Base-by-base conservation (phyloP, 2,797 vertebrate genomes). In the Brachyalestes nurse region DNA sequence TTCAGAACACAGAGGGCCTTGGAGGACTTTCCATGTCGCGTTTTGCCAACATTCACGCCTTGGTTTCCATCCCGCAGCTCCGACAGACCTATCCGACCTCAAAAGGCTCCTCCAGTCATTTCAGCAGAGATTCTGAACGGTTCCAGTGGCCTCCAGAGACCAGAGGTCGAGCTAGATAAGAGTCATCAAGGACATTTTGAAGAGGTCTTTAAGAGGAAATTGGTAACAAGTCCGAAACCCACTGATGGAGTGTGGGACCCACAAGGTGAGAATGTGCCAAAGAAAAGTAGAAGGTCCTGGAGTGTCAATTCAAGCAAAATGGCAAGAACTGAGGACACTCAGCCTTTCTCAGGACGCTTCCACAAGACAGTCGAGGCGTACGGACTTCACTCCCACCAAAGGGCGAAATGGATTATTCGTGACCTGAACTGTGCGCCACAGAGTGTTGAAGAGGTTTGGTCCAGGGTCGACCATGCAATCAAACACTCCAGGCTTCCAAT, bases 351-450 rank as follows among this genome's bases (percentile, higher is more conserved):
- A 78, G 82, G 86, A 82, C 91, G 87, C 12, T 92, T 99, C 79
- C 91, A 86, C 25, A 90, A 66, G 78, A 87, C 83, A 79, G 87
- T 97, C 88, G 90, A 93, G 62, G 75, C 77, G 81, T 92, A 96
- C 77, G 86, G 91, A 40, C 93, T 99, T 40, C 94, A 97, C 86
- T 90, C 87, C 1, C 92, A 90, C 73, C 95, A 97, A 89, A 95
- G 98, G 88, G 97, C 91, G 53, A 95, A 92, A 51, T 99, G 97
- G 97, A 93, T 94, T 38, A 94, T 99, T 86, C 81, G 91, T 12
- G 82, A 91, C 40, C 83, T 90, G 53, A 72, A 94, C 91, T 97
- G 94, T 89, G 91, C 87, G 34, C 78, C 78, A 42, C 86, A 90
- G 10, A 90, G 91, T 85, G 78, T 97, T 34, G 97, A 98, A 76